Evolutionary conservation across 2,797 vertebrate genomes (phyloP).

Genomic region (Miichthys miiuy): DNA sequence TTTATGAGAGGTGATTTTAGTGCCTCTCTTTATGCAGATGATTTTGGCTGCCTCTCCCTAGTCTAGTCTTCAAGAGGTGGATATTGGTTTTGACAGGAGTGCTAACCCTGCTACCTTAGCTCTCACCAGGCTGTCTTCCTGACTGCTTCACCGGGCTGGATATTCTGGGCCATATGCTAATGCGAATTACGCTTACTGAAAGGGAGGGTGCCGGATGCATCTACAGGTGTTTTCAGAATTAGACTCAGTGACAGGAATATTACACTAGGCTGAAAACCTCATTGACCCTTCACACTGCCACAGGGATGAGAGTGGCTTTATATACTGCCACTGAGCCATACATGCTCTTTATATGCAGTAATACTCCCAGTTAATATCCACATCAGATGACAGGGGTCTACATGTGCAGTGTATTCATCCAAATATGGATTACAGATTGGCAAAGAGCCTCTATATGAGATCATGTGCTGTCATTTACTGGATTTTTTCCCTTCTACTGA

Average conservation of each 20-base stretch:
- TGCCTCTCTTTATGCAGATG: conserved; percentile 82
- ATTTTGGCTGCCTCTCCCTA: conserved; percentile 75
- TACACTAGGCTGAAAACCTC: conserved; percentile 54
- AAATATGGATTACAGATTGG: conserved; percentile 57
- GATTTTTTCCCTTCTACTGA: conserved; percentile 11
- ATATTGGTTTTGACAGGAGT: conserved; percentile 81
- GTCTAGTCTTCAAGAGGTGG: conserved; percentile 76
- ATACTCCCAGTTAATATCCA: conserved; percentile 57
- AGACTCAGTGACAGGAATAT: conserved; percentile 69
- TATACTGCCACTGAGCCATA: conserved; percentile 52
- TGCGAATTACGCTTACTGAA: conserved; percentile 68
- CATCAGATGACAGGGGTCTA: conserved; percentile 51
- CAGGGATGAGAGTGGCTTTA: conserved; percentile 54
- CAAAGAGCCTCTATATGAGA: conserved; percentile 38
- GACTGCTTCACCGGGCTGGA: conserved; percentile 55
- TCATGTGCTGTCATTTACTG: conserved; percentile 49
- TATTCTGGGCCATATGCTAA: conserved; percentile 76
- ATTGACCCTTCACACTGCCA: conserved; percentile 64
- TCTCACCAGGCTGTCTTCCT: conserved; percentile 71
- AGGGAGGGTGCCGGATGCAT: conserved; percentile 51
- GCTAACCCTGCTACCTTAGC: conserved; percentile 75
- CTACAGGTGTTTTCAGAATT: conserved; percentile 76
- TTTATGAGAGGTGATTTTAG: conserved; percentile 81
- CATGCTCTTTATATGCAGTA: conserved; percentile 54
- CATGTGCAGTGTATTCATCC: conserved; percentile 36